A percentile compares a stretch with the other conserved stretches of the same genome.
Evolutionary conservation across 2,113 vertebrate genomes (phyloP).

Genomic region (Heterotis niloticus): DNA sequence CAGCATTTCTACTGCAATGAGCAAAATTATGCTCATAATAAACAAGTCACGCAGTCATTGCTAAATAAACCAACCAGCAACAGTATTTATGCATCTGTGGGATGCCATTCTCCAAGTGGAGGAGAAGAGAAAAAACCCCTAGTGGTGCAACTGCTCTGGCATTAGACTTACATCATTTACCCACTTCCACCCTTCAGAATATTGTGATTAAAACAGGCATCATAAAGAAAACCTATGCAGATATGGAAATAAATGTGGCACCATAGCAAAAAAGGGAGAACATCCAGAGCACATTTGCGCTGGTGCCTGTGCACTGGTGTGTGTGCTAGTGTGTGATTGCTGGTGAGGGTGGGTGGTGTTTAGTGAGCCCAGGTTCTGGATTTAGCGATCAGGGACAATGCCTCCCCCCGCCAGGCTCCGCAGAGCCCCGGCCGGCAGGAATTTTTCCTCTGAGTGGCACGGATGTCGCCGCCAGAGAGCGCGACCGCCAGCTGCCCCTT

Average conservation of each 20-base stretch:
- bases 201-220: neutral
- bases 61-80: too few species aligned
- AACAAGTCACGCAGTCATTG: too few species aligned
- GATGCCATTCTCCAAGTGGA: too few species aligned
- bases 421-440: slow-evolving; percentile 73
- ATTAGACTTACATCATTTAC: too few species aligned
- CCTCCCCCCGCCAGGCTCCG: slow-evolving; percentile 77
- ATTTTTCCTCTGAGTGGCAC: slow-evolving; percentile 80
- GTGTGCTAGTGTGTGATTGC: slow-evolving; percentile 15
- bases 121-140: too few species aligned
- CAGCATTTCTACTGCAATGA: too few species aligned
- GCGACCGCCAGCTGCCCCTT: slow-evolving; percentile 69
- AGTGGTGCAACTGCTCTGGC: too few species aligned
- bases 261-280: too few species aligned
- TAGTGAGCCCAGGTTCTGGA: slow-evolving; percentile 59
- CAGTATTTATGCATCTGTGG: too few species aligned
- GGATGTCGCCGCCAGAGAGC: slow-evolving; percentile 84
- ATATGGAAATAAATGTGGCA: too few species aligned
- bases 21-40: too few species aligned
- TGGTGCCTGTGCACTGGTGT: slow-evolving; percentile 4
- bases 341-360: slow-evolving; percentile 54
- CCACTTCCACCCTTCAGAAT: slow-evolving; percentile 9
- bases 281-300: neutral
- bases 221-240: too few species aligned
- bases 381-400: slow-evolving; percentile 74